phyloP scores from a whole-genome alignment of 2,888 invertebrate species.

The Ametastegia equiseti region DNA sequence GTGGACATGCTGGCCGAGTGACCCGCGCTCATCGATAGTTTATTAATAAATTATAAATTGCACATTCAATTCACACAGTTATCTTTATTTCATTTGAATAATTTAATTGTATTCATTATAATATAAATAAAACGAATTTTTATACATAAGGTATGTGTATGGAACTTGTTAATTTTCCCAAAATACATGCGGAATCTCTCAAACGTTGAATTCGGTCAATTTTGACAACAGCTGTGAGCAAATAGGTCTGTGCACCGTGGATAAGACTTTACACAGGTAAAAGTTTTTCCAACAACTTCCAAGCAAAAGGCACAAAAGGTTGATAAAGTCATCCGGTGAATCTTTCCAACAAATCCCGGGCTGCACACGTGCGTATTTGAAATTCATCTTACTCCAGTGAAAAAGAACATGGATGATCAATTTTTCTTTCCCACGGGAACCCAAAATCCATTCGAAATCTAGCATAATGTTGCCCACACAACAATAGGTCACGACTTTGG shows the following conservation, averaged over 20 bases:
- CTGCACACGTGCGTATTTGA: too few species aligned
- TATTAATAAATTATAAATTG: conserved; percentile 57
- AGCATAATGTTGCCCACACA: too few species aligned
- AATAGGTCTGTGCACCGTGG: neutral
- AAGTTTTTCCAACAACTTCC: neutral
- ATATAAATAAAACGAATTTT: conserved; percentile 64
- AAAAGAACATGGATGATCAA: too few species aligned
- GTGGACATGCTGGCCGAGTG: conserved; percentile 81
- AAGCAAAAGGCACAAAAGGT: neutral
- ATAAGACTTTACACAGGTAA: neutral
- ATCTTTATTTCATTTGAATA: conserved; percentile 55
- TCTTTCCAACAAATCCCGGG: neutral
- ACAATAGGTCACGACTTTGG: too few species aligned
- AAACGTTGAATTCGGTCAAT: neutral
- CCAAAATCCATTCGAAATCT: too few species aligned
- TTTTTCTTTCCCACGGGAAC: too few species aligned
- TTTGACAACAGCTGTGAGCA: neutral
- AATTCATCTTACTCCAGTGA: too few species aligned
- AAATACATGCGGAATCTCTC: neutral
- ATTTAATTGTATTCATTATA: conserved; percentile 61
- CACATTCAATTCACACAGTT: conserved; percentile 58
- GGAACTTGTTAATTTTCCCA: neutral
- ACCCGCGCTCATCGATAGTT: conserved; percentile 59
- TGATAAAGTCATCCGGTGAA: neutral
- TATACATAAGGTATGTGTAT: conserved; percentile 54